Evolutionary conservation across 23 tunicate species (phyloP).

Genomic region (Halocynthia roretzi): DNA sequence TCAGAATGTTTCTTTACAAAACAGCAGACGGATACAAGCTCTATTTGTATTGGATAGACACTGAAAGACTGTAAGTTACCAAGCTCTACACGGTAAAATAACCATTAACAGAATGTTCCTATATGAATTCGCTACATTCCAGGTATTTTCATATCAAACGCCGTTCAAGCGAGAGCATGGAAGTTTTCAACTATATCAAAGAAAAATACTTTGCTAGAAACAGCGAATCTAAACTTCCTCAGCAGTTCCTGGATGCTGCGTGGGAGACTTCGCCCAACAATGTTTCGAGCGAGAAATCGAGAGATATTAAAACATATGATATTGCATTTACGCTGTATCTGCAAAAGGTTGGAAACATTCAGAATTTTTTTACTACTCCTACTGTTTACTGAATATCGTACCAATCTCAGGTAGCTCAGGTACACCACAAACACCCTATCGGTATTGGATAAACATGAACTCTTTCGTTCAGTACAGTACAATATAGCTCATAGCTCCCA

Average conservation of each 20-base stretch:
- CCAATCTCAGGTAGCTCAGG: too few relatives aligned
- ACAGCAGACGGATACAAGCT: slow-evolving; percentile 33
- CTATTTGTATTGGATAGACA: slow-evolving; percentile 63
- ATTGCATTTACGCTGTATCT: slow-evolving; percentile 36
- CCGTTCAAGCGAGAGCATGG: slow-evolving; percentile 33
- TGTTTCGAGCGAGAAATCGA: background rate
- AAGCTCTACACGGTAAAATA: background rate
- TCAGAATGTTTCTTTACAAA: slow-evolving; percentile 42
- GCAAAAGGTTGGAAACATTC: slow-evolving; percentile 29
- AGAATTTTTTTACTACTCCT: background rate
- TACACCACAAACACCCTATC: too few relatives aligned
- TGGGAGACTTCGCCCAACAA: slow-evolving; percentile 24
- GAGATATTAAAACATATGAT: slow-evolving; percentile 22
- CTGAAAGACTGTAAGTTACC: slow-evolving; percentile 52
- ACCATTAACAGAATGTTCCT: background rate
- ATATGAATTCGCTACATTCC: background rate
- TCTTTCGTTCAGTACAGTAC: too few relatives aligned
- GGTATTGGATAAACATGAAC: too few relatives aligned
- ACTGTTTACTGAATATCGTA: background rate
- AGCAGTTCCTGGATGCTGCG: slow-evolving; percentile 55
- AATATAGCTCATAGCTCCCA: too few relatives aligned
- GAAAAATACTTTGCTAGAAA: slow-evolving; percentile 36
- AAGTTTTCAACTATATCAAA: slow-evolving; percentile 37
- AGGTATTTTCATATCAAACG: slow-evolving; percentile 46
- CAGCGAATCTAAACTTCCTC: slow-evolving; percentile 34